Base-by-base conservation (phyloP, 2,888 invertebrate species). In the Labia minor region DNA sequence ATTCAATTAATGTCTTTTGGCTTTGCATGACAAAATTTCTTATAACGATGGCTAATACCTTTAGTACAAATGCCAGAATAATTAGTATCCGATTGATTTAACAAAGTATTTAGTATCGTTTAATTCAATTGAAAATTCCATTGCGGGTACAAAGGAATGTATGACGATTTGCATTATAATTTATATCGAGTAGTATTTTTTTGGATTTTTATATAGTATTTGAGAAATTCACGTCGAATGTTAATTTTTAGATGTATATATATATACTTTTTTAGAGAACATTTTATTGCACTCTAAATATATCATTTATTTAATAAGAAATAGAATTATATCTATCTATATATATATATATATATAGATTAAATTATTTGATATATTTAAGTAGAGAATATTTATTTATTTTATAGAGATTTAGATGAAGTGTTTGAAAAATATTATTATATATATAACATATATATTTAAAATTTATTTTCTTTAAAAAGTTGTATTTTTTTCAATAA, bases 381-480 rank as follows among this genome's bases (percentile, higher is more conserved):
- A 33, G 16, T 4, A n/a, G 33, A 62, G 10, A 65, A 62, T 33
- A 20, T 61, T 21, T 20, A 14, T 21, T 64, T 62, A 62, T 63
- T 49, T 49, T 11, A 37, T 64, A 20, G 26, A 1, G 16, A 61
- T 37, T 20, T 26, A 66, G 62, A 66, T 61, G 62, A 62, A 26
- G 33, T 11, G 61, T 62, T 62, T 18, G 62, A 66, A 33, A n/a
- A n/a, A 62, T 65, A 19, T 62, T 37, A 19, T n/a, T 66, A 37
- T 63, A 18, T 62, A 62, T 62, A 33, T 26, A n/a, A n/a, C n/a
- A 63, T 26, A 21, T 63, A 21, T 63, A 20, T 63, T 10, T 63
- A 26, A 49, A 49, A 49, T 49, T 49, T 49, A 49, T 49, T 49
- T 49, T 49, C 49, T 11, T 49, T 11, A 49, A 49, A 49, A 49